Conservation (phyloP, 2,113 vertebrate genomes). For the Caranx ignobilis region DNA sequence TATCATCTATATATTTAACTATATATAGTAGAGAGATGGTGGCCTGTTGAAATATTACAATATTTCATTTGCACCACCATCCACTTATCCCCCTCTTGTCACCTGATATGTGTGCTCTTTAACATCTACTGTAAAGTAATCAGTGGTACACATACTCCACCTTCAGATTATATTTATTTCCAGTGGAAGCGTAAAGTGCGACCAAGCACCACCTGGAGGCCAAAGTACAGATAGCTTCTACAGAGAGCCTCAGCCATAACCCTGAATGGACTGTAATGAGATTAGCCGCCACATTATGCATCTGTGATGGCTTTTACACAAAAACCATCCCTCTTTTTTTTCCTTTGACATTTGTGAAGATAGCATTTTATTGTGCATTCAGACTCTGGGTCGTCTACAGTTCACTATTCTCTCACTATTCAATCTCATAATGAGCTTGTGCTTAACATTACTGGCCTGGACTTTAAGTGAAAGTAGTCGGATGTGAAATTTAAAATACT, state of each 20-base stretch:
- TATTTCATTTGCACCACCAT: conserved; percentile 67
- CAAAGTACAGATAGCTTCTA: not conserved
- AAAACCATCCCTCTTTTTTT: conserved; percentile 52
- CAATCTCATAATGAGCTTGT: conserved; percentile 42
- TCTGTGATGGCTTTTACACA: conserved; percentile 66
- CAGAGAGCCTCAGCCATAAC: conserved; percentile 27
- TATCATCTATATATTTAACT: conserved; percentile 72
- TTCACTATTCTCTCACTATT: conserved; percentile 14
- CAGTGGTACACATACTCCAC: conserved; percentile 34
- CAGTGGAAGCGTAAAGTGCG: conserved; percentile 30
- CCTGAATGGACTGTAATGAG: conserved; percentile 64
- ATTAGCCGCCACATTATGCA: conserved; percentile 68
- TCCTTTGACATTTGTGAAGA: conserved; percentile 44
- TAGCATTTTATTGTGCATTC: conserved; percentile 40
- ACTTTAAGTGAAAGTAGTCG: conserved; percentile 49
- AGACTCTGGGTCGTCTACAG: conserved; percentile 29
- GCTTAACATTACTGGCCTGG: conserved; percentile 22
- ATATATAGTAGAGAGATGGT: conserved; percentile 76
- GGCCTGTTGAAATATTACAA: conserved; percentile 67
- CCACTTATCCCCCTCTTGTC: conserved; percentile 59
- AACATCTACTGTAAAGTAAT: conserved; percentile 41
- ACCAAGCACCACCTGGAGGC: conserved; percentile 70
- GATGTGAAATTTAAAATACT: conserved; percentile 42
- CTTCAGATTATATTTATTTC: not conserved
- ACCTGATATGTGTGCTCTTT: conserved; percentile 50